Evolutionary conservation across 2,888 invertebrate species (phyloP), one percentile per base, ranked within the genome.

Genomic region (Drosophila borborema): DNA sequence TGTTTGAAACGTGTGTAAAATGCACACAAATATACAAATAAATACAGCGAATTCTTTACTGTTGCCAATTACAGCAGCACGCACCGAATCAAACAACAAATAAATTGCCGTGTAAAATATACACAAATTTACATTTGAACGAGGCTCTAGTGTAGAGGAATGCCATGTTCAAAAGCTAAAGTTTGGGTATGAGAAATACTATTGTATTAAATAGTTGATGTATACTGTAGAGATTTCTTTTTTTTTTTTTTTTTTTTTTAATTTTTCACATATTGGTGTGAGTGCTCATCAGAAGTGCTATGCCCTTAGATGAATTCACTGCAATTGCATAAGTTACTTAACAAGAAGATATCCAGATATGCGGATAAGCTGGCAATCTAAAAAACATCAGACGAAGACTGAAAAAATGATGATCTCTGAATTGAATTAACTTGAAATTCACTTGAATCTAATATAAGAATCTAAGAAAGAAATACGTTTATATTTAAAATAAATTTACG

Each of bases 41-140:
- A 80, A 77, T 72, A 64, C 79, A 23, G 51, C 41, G 65, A 74
- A 65, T 74, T 65, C 62, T 86, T 80, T 69, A 64, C 53, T 72
- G 71, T 72, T 66, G 60, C 71, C 83, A 79, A 81, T 82, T 79
- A 79, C 81, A 72, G 64, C 69, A 77, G 66, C 36, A 70, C 64
- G 66, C 76, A 69, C 53, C 18, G 18, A 41, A n/a, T 0, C 7
- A n/a, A 40, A 51, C 10, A 36, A 36, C 2, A 53, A 16, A 6
- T 14, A 62, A 55, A 55, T 53, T 61, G 54, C 63, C 55, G 3
- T 12, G 34, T 41, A 51, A 62, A 59, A 74, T 51, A 59, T 41
- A 70, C 20, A 48, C 41, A 54, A 64, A 65, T 56, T 65, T 51
- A 12, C 59, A 28, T 64, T 71, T 62, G n/a, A 63, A 38, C 51